Percentiles rank a stretch among this genome's conserved stretches.
Evolutionary conservation across 1,140 invertebrate genomes (phyloP).

Genomic region (Atopsyche davidsoni): DNA sequence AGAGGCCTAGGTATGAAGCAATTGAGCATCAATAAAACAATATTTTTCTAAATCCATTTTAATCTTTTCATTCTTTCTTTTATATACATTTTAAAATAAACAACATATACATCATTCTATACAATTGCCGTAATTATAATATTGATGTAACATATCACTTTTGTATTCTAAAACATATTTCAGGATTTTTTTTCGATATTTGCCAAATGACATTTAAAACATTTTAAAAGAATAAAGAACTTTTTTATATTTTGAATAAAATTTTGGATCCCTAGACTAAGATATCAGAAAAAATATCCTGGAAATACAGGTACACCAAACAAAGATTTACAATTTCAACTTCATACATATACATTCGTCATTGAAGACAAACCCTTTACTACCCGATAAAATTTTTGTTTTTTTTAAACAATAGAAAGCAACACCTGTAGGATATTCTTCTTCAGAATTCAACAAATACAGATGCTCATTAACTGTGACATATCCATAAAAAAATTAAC

Average conservation of each 20-base stretch:
- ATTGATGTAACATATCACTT: not conserved
- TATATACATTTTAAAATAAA: constrained; percentile 19
- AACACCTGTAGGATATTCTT: too few relatives aligned
- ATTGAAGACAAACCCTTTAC: too few relatives aligned
- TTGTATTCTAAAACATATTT: not conserved
- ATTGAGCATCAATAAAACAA: not conserved
- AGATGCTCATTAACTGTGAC: not conserved
- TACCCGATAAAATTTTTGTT: too few relatives aligned
- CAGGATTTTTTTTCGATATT: not conserved
- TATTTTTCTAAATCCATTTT: constrained; percentile 7
- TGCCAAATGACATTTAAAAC: not conserved
- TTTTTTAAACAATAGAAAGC: too few relatives aligned
- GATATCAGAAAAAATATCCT: constrained; percentile 14
- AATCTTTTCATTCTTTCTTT: constrained; percentile 9
- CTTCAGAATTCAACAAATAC: constrained; percentile 1
- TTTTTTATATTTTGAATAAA: not conserved
- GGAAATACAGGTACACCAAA: constrained; percentile 9
- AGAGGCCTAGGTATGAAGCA: too few relatives aligned
- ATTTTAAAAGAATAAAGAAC: not conserved
- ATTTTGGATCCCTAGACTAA: constrained; percentile 12
- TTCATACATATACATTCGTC: too few relatives aligned
- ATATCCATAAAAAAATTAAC: too few relatives aligned
- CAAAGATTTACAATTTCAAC: too few relatives aligned
- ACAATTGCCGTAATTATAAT: constrained; percentile 1
- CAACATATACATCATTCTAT: constrained; percentile 6